Conservation (phyloP, 2,888 invertebrate genomes). For the Agonum fuliginosum region DNA sequence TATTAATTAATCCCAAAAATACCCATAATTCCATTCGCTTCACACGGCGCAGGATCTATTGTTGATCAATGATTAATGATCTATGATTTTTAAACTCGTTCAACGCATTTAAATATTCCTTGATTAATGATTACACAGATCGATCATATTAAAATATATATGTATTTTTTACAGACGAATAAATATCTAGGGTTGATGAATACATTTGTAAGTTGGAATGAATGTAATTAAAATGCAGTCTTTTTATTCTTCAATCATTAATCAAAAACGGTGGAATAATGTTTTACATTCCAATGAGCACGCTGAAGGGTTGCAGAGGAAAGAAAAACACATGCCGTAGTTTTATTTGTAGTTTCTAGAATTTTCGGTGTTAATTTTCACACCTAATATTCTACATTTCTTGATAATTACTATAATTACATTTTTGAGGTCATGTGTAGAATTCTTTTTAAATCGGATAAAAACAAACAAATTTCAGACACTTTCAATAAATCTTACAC, state of each 20-base stretch:
- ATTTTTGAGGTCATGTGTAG: background rate
- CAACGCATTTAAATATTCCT: constrained; percentile 46
- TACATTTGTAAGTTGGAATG: constrained; percentile 23
- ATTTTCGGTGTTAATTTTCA: background rate
- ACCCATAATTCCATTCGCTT: constrained; percentile 46
- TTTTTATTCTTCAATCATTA: constrained; percentile 19
- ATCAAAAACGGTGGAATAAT: background rate
- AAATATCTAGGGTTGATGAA: constrained; percentile 41
- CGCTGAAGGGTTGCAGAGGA: background rate
- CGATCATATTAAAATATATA: constrained; percentile 50
- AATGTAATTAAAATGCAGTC: constrained; percentile 41
- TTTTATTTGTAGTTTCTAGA: background rate
- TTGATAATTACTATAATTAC: constrained; percentile 17
- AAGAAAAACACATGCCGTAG: background rate
- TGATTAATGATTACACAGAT: constrained; percentile 33
- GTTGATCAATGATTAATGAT: constrained; percentile 55
- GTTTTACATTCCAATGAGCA: background rate
- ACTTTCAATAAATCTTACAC: too few species aligned
- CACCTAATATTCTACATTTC: background rate
- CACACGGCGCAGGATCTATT: constrained; percentile 45
- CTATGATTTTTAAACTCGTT: constrained; percentile 57
- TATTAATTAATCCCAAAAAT: constrained; percentile 55
- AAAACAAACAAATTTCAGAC: too few species aligned
- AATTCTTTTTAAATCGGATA: too few species aligned
- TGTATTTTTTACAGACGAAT: constrained; percentile 47